Evolutionary conservation across 2,888 invertebrate genomes (phyloP), one percentile per base, ranked within the genome.

Genomic region (Plebejus argus): DNA sequence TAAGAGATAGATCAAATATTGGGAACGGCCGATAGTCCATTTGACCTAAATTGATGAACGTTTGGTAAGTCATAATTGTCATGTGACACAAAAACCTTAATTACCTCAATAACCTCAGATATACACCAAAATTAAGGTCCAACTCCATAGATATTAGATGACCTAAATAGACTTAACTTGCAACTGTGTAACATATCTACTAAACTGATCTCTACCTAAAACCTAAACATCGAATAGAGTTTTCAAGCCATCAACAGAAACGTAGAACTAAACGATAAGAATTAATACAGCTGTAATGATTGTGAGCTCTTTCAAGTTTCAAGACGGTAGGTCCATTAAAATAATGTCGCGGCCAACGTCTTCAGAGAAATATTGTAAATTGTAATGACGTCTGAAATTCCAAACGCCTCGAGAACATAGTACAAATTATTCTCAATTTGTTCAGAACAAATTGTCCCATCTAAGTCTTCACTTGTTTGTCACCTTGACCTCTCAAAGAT

Each of bases 371-470:
- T 61, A 61, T 58, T 58, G 20, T 58, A 58, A 58, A 66, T 28
- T 66, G 66, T 66, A 28, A 66, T 66, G 66, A 28, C 28, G 66
- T 66, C 66, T 66, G 66, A 28, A 66, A 66, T 66, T 66, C 28
- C 18, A 66, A 66, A 66, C 66, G 15, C 66, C 28, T 66, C 66
- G 18, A 10, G 5, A 15, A 15, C 28, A 66, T 28, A n/a, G n/a
- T n/a, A 66, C 20, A 66, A 66, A 66, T 66, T 66, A 28, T 66
- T 20, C 28, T 18, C 66, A 66, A 66, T 0, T 66, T 15, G 28
- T 33, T 66, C 20, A 4, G 56, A 56, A 56, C 1, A 3, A 56
- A 56, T n/a, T 56, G 10, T 61, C 61, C 23, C 61, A 23, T 61
- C 20, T 23, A 23, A 12, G 61, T 61, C 20, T 61, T 61, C 23